Evolutionary conservation across 2,888 invertebrate species (phyloP), one percentile per base, ranked within the genome.

Genomic region (Eristalis arbustorum): DNA sequence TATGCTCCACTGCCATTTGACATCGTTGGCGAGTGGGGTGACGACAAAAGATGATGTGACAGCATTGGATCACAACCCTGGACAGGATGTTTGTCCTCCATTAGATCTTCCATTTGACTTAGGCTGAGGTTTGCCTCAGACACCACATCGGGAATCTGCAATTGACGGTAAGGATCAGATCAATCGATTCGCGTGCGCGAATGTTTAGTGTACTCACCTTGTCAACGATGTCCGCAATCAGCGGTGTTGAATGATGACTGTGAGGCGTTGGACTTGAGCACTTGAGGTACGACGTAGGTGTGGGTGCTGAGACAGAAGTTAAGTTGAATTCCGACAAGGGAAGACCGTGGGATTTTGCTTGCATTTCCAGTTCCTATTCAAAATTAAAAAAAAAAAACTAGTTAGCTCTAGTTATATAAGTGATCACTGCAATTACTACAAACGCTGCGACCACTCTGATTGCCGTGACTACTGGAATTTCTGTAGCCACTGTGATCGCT

Each of bases 321-420:
- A 93, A 94, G 89, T 93, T 94, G 89, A 94, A 95, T 84, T 95
- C 95, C 14, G 94, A 92, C 68, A 96, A 91, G 0, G 96, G 95
- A 69, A 96, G 92, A 0, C 96, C 96, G 91, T 96, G 96, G 62
- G 95, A 94, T 90, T 96, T 96, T 0, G 96, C 96, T 90, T 96
- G 95, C 64, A 96, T 93, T 93, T 97, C 97, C 88, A 97, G 92
- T 91, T 97, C 97, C 95, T 97, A 18, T 22, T 31, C 13, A 59
- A 49, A 18, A 62, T 64, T 71, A 18, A 92, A 4, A 66, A 80
- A 61, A 49, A 23, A 62, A 67, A 72, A 11, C 18, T 14, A 6
- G 13, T 23, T 49, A 49, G 2, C 4, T n/a, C n/a, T n/a, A n/a
- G n/a, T n/a, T n/a, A 42, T 18, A 4, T 14, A 3, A 2, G 0